A percentile compares a stretch with the other conserved stretches of the same genome.
Conservation (phyloP, 2,888 invertebrate species). For the Hanleya hanleyi region DNA sequence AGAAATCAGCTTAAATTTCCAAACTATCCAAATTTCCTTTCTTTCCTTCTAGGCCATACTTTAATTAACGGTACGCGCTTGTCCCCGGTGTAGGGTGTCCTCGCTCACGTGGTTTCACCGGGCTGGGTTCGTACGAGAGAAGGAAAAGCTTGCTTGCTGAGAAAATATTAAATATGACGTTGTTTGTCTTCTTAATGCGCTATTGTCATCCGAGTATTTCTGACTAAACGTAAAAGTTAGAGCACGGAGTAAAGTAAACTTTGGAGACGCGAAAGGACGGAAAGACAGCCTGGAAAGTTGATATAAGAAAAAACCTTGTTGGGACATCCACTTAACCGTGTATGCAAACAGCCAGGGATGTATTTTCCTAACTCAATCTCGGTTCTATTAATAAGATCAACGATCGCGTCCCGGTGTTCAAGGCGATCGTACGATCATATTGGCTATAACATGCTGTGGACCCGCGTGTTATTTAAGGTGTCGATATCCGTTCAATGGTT, state of each 20-base stretch:
- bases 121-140: background rate
- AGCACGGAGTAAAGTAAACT: slow-evolving; percentile 2
- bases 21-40: slow-evolving; percentile 10
- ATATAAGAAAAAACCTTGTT: slow-evolving; percentile 8
- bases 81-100: background rate
- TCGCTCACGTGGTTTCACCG: background rate
- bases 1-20: slow-evolving; percentile 8
- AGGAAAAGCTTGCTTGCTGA: slow-evolving; percentile 6
- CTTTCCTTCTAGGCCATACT: background rate
- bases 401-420: background rate
- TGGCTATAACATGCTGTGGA: too few relatives aligned
- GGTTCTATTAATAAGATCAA: background rate
- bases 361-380: background rate
- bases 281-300: background rate
- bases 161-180: slow-evolving; percentile 10
- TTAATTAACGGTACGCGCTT: background rate
- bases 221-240: slow-evolving; percentile 10
- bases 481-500: too few relatives aligned
- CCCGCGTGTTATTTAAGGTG: too few relatives aligned
- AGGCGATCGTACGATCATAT: too few relatives aligned
- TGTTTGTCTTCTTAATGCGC: slow-evolving; percentile 10
- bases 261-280: background rate
- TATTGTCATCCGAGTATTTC: slow-evolving; percentile 3
- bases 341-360: slow-evolving; percentile 3
- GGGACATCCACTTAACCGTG: slow-evolving; percentile 8